Conservation (phyloP, 2,113 vertebrate genomes). For the Mellivora capensis region DNA sequence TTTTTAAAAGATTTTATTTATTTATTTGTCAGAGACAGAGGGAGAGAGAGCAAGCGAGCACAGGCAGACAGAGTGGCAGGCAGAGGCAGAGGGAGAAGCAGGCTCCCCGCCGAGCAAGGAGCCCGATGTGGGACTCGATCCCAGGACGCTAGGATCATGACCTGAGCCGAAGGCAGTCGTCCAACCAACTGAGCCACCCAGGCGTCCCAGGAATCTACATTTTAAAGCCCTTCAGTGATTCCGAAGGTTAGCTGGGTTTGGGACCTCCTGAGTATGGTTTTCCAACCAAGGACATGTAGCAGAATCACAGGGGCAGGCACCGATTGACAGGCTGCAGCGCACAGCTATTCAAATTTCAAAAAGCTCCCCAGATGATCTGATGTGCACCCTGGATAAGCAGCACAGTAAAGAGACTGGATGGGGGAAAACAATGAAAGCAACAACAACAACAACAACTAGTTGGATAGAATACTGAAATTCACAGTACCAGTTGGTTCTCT, state of each 20-base stretch:
- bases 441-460: not conserved
- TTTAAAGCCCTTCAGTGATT: not conserved
- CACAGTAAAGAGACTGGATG: not conserved
- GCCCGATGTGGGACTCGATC: too few relatives aligned
- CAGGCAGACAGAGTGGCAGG: too few relatives aligned
- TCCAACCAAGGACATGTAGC: not conserved
- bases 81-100: too few relatives aligned
- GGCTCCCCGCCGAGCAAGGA: too few relatives aligned
- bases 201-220: not conserved
- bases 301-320: not conserved
- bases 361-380: not conserved
- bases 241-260: not conserved
- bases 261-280: not conserved
- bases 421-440: not conserved
- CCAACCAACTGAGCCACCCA: too few relatives aligned
- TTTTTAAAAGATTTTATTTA: too few relatives aligned
- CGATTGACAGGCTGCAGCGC: not conserved
- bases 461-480: not conserved
- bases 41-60: too few relatives aligned
- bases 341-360: not conserved
- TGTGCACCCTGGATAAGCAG: not conserved
- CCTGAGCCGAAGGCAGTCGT: too few relatives aligned
- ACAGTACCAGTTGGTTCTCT: not conserved
- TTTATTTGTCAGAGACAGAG: too few relatives aligned
- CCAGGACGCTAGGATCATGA: too few relatives aligned